phyloP scores from a whole-genome alignment of 1,140 invertebrate genomes.

The Cyclargus thomasi region DNA sequence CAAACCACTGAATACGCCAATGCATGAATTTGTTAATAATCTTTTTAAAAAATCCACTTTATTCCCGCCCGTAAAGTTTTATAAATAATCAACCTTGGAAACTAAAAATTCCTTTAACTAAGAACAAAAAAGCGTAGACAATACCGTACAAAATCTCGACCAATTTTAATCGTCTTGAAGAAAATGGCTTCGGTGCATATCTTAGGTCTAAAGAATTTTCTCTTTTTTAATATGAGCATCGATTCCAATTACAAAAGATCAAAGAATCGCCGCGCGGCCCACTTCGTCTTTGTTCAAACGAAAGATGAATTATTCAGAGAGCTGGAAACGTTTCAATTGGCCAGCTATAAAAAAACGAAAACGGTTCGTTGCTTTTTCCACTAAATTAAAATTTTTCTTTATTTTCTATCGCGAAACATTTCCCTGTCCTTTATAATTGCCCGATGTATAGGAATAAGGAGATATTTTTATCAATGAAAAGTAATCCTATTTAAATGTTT shows the following conservation, averaged over 20 bases:
- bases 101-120: background rate
- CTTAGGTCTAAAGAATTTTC: slow-evolving; percentile 66
- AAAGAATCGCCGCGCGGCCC: slow-evolving; percentile 72
- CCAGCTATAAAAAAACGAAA: slow-evolving; percentile 71
- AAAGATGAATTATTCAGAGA: slow-evolving; percentile 75
- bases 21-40: no score
- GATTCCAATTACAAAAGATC: slow-evolving; percentile 75
- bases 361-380: slow-evolving; percentile 73
- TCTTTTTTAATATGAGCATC: slow-evolving; percentile 74
- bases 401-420: slow-evolving; percentile 57
- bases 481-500: background rate
- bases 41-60: no score
- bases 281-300: slow-evolving; percentile 74
- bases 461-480: background rate
- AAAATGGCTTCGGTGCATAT: slow-evolving; percentile 69
- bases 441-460: slow-evolving; percentile 19
- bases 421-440: slow-evolving; percentile 40
- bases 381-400: slow-evolving; percentile 72
- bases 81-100: background rate
- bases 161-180: slow-evolving; percentile 55
- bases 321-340: slow-evolving; percentile 74
- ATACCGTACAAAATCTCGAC: slow-evolving; percentile 34
- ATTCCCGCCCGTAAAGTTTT: background rate
- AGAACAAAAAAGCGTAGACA: slow-evolving; percentile 1
- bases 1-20: no score